phyloP scores from a whole-genome alignment of 2,888 invertebrate species.

The Leptopilina drosophilae region DNA sequence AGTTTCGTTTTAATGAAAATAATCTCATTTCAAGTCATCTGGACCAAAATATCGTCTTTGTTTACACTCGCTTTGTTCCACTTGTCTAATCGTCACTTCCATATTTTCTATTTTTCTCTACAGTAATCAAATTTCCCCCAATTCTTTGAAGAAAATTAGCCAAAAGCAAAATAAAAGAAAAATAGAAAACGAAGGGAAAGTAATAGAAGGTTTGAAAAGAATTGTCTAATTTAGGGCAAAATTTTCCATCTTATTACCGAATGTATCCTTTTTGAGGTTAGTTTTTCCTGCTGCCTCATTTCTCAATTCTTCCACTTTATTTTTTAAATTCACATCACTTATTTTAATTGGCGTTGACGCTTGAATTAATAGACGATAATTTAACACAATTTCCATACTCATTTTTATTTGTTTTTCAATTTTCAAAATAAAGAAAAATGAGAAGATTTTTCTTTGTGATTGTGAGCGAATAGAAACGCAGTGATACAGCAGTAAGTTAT shows the following conservation, averaged over 20 bases:
- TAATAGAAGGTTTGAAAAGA: constrained; percentile 12
- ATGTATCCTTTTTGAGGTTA: constrained; percentile 79
- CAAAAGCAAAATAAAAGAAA: not conserved
- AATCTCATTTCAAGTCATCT: too few species aligned
- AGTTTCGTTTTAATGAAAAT: too few species aligned
- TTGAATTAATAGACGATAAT: constrained; percentile 78
- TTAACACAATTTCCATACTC: constrained; percentile 73
- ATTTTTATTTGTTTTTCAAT: constrained; percentile 53
- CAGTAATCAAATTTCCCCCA: too few species aligned
- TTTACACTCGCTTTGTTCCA: too few species aligned
- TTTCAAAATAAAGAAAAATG: too few species aligned
- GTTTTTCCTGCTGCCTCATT: constrained; percentile 80
- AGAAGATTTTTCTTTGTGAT: too few species aligned
- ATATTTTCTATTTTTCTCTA: too few species aligned
- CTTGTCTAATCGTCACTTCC: too few species aligned
- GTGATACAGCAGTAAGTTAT: not conserved
- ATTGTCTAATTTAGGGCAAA: constrained; percentile 29
- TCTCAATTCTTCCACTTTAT: constrained; percentile 81
- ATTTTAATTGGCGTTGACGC: constrained; percentile 79
- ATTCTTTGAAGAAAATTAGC: too few species aligned
- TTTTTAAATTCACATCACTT: constrained; percentile 81
- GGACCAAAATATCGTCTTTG: too few species aligned
- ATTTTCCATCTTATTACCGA: constrained; percentile 77
- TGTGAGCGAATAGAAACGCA: too few species aligned
- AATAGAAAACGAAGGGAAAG: not conserved